These are phyloP conservation scores for Steinernema feltiae DNA, from an alignment of 1,140 invertebrate genomes.

Conservation along the genomic window DNA sequence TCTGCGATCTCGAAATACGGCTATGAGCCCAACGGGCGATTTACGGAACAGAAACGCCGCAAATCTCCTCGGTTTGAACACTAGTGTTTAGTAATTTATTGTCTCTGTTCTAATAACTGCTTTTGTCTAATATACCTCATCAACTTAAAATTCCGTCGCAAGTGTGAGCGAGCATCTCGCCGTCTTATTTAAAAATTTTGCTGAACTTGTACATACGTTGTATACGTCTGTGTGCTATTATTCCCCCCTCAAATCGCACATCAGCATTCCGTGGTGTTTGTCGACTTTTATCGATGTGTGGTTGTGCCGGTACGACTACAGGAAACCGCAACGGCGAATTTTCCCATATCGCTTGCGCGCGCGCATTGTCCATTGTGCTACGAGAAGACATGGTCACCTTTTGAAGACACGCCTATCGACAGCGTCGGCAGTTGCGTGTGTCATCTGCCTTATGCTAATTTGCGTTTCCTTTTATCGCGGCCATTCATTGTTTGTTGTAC, in stretches of 20 bases:
- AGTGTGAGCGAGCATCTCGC: slow-evolving; percentile 5
- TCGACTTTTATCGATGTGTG: background rate
- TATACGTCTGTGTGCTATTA: background rate
- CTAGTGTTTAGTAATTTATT: slow-evolving; percentile 12
- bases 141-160: slow-evolving; percentile 1
- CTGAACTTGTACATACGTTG: background rate
- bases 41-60: background rate
- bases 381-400: background rate
- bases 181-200: background rate
- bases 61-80: slow-evolving; percentile 15
- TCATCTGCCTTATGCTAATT: slow-evolving; percentile 15
- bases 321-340: background rate
- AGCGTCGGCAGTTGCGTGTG: background rate
- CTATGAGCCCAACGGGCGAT: background rate
- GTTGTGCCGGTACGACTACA: background rate
- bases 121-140: no score
- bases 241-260: background rate
- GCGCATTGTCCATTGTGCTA: background rate
- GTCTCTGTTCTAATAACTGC: background rate
- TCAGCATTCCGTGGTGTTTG: background rate
- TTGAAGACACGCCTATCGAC: background rate
- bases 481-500: slow-evolving; percentile 1
- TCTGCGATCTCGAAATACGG: background rate
- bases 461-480: slow-evolving; percentile 2
- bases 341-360: background rate